A percentile compares a stretch with the other conserved stretches of the same genome.
These are phyloP conservation scores for Apodemus sylvaticus DNA, from an alignment of 2,113 vertebrate species.

Conservation along the genomic window DNA sequence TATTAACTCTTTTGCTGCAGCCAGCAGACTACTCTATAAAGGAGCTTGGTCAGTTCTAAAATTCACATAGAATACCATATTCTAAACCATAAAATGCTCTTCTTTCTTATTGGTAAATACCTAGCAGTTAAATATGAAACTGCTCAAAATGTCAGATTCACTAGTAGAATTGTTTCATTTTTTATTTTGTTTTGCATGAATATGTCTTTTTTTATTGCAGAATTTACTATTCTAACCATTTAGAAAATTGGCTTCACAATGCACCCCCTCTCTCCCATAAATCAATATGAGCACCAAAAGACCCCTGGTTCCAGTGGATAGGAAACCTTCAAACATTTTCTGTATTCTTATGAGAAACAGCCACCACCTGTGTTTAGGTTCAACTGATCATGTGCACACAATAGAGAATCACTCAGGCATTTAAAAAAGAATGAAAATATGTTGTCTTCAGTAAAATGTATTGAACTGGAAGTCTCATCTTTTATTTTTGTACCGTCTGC, in stretches of 20 bases:
- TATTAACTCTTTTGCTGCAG: neutral
- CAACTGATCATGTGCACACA: neutral
- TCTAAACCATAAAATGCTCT: neutral
- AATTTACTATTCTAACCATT: neutral
- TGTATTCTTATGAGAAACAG: neutral
- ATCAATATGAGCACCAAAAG: neutral
- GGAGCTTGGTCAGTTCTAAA: neutral
- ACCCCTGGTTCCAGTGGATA: neutral
- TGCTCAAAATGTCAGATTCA: constrained; percentile 23
- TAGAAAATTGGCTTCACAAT: neutral
- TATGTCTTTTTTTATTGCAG: neutral
- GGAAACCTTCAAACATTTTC: neutral
- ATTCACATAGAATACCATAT: neutral
- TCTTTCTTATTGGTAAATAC: neutral
- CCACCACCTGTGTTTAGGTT: neutral
- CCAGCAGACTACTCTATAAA: neutral
- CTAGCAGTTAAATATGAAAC: neutral
- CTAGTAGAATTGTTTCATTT: neutral
- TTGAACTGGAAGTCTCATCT: neutral
- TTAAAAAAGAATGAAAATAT: neutral
- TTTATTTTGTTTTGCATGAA: neutral
- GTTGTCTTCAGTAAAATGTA: neutral
- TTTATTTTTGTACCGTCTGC: neutral
- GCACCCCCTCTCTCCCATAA: neutral
- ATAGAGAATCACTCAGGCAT: neutral